A percentile compares a stretch with the other conserved stretches of the same genome.
phyloP scores from a whole-genome alignment of 2,797 vertebrate genomes.

The Momotus momota region DNA sequence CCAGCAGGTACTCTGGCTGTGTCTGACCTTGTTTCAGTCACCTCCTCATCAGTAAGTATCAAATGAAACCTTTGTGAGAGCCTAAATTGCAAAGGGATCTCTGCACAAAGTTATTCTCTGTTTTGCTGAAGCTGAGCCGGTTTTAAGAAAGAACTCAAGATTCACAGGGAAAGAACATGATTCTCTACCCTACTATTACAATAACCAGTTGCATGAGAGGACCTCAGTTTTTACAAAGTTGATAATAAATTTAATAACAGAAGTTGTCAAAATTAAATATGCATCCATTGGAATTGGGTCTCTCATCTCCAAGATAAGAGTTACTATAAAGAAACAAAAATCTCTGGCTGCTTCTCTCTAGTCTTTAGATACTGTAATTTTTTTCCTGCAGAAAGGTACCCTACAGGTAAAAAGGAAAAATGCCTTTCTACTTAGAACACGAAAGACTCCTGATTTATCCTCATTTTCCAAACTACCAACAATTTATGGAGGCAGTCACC shows the following conservation, averaged over 20 bases:
- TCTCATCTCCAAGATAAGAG: neutral
- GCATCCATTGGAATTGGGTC: neutral
- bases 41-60: neutral
- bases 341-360: neutral
- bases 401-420: neutral
- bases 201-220: neutral
- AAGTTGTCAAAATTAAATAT: neutral
- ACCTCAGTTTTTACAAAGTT: neutral
- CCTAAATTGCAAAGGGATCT: neutral
- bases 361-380: neutral
- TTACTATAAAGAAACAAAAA: neutral
- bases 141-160: neutral
- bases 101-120: neutral
- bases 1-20: neutral
- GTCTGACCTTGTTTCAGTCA: neutral
- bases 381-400: neutral
- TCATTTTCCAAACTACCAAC: neutral
- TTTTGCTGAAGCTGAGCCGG: neutral
- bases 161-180: neutral
- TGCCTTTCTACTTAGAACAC: neutral
- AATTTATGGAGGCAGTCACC: neutral
- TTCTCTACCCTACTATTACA: neutral
- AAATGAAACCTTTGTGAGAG: neutral
- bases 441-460: neutral
- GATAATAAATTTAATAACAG: neutral